Base-by-base conservation (phyloP, 1,140 invertebrate species). In the Rhopalosiphum padi region DNA sequence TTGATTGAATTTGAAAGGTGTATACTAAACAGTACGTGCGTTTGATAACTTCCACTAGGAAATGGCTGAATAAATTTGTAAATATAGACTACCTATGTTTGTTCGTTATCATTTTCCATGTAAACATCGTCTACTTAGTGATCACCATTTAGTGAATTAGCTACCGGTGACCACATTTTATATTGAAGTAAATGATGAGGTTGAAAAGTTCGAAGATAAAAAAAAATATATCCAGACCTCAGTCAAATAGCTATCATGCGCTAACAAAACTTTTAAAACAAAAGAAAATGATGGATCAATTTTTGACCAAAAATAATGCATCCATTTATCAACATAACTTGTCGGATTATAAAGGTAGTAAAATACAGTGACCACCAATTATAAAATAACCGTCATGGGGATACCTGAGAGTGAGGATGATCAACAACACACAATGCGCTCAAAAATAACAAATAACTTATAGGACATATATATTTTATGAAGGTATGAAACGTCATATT, bases 391-490 rank as follows among this genome's bases (percentile, higher is more conserved):
- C 18, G n/a, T 87, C 46, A 35, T 18, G 86, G 18, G 15, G 18
- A 35, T 87, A 48, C 43, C 5, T 6, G 43, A n/a, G n/a, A 48
- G 86, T 18, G 30, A 15, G 18, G 18, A 87, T 51, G n/a, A 87
- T 51, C 43, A 87, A n/a, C 25, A 87, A 51, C 18, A 51, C 18
- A 46, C 86, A 48, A 48, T n/a, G 86, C 43, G 23, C 43, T 30
- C 85, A 48, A 87, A 48, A 46, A 87, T 87, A 87, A 48, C 43
- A 46, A 51, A 85, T 85, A 85, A 86, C 25, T 51, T n/a, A 48
- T 7, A 46, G 43, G 15, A 48, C 43, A 87, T n/a, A 87, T 21
- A 41, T 85, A 87, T 87, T 87, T 87, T 51, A 87, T 35, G 15
- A n/a, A 46, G 22, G 48, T 87, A 87, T 48, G 30, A n/a, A 46